These are phyloP conservation scores for Cebus imitator DNA, from an alignment of 2,113 vertebrate genomes.

Conservation along the genomic window DNA sequence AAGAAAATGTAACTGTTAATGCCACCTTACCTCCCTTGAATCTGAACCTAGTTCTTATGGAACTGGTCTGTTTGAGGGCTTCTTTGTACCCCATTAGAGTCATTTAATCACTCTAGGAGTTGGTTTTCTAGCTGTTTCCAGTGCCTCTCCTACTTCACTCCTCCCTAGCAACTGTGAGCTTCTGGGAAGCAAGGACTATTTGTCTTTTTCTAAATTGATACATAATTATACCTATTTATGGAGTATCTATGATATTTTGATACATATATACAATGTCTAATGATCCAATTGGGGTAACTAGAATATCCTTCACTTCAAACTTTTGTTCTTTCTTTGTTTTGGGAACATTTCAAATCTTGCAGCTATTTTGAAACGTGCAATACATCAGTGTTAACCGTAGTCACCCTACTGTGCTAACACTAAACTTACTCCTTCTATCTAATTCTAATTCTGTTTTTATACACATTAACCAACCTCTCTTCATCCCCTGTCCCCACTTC, in stretches of 20 bases:
- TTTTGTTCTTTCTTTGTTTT: background rate
- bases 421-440: background rate
- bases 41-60: background rate
- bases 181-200: background rate
- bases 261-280: background rate
- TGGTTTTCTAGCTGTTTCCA: background rate
- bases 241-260: background rate
- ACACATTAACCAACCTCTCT: background rate
- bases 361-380: background rate
- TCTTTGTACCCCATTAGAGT: accelerated
- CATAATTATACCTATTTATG: background rate
- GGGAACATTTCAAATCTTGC: background rate
- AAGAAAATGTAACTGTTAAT: background rate
- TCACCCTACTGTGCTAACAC: background rate
- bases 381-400: background rate
- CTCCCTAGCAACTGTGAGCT: background rate
- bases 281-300: background rate
- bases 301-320: background rate
- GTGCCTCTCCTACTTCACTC: background rate
- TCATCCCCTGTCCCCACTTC: background rate
- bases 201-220: background rate
- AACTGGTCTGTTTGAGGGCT: background rate
- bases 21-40: background rate
- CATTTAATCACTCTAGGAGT: too few relatives aligned
- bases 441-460: background rate